phyloP scores from a whole-genome alignment of 2,888 invertebrate genomes.

The Oasisia sp. region DNA sequence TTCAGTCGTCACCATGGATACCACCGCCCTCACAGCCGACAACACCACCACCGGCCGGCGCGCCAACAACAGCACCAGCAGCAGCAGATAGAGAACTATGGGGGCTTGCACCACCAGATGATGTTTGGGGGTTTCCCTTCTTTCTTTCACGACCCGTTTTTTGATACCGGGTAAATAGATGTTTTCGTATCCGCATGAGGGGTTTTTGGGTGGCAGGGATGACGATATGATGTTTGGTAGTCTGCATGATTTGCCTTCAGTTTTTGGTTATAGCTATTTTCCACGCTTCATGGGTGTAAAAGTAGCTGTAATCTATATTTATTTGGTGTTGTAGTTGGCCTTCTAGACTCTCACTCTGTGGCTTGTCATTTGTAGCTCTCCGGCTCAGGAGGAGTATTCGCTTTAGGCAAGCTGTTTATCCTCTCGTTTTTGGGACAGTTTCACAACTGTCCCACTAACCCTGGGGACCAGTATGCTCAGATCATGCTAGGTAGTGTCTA shows the following conservation, averaged over 20 bases:
- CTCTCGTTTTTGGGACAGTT: too few relatives aligned
- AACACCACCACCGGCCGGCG: not conserved
- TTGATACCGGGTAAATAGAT: slow-evolving; percentile 7
- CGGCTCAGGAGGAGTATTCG: too few relatives aligned
- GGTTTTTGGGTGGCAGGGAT: not conserved
- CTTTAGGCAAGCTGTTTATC: too few relatives aligned
- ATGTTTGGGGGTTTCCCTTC: slow-evolving; percentile 12
- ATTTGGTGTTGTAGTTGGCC: too few relatives aligned
- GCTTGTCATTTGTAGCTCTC: too few relatives aligned
- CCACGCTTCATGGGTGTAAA: not conserved
- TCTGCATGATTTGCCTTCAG: not conserved
- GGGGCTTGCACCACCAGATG: not conserved
- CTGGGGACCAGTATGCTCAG: too few relatives aligned
- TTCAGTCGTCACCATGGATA: slow-evolving; percentile 17
- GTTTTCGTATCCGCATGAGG: not conserved
- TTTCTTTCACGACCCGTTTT: not conserved
- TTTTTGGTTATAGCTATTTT: not conserved
- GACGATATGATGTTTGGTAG: not conserved
- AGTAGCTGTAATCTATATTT: not conserved
- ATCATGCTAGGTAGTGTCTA: too few relatives aligned
- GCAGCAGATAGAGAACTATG: slow-evolving; percentile 12
- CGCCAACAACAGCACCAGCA: not conserved
- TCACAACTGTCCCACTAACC: too few relatives aligned
- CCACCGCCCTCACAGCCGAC: not conserved
- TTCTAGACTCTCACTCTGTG: too few relatives aligned